Percentiles rank a stretch among this genome's conserved stretches.
Conservation (phyloP, 2,888 invertebrate species). For the Clanis bilineata region DNA sequence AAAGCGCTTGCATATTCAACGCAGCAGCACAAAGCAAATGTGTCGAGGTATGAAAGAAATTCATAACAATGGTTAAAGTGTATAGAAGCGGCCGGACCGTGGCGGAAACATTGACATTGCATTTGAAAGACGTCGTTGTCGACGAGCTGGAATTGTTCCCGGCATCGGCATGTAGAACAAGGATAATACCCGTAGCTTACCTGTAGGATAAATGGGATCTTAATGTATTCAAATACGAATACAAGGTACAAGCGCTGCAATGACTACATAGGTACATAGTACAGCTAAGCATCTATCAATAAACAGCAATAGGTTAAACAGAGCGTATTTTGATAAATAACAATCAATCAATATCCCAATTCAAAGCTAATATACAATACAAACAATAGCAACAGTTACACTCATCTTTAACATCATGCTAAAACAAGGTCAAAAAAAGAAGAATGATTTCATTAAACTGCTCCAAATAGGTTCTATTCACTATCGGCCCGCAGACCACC, state of each 20-base stretch:
- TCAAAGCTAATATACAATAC: neutral
- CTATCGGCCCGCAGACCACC: neutral
- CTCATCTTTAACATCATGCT: neutral
- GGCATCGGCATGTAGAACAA: slow-evolving; percentile 20
- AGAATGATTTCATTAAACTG: neutral
- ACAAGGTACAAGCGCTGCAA: neutral
- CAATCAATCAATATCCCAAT: neutral
- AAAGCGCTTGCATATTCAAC: slow-evolving; percentile 66
- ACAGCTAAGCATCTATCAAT: neutral
- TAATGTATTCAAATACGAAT: no score
- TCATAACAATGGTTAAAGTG: slow-evolving; percentile 46
- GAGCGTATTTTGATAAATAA: neutral
- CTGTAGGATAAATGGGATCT: neutral
- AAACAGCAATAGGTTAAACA: neutral
- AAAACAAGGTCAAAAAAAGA: neutral
- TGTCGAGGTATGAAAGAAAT: slow-evolving; percentile 52
- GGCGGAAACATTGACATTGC: slow-evolving; percentile 39
- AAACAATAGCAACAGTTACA: neutral
- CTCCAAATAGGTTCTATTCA: slow-evolving; percentile 4
- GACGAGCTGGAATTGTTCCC: slow-evolving; percentile 20
- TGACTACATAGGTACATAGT: neutral
- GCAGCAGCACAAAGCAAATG: slow-evolving; percentile 36
- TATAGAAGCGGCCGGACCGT: slow-evolving; percentile 26
- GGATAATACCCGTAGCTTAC: neutral
- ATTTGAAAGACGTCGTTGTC: slow-evolving; percentile 30